Percentiles rank a stretch among this genome's conserved stretches.
Evolutionary conservation across 2,888 invertebrate genomes (phyloP).

Genomic region (Hoplodrina ambigua): DNA sequence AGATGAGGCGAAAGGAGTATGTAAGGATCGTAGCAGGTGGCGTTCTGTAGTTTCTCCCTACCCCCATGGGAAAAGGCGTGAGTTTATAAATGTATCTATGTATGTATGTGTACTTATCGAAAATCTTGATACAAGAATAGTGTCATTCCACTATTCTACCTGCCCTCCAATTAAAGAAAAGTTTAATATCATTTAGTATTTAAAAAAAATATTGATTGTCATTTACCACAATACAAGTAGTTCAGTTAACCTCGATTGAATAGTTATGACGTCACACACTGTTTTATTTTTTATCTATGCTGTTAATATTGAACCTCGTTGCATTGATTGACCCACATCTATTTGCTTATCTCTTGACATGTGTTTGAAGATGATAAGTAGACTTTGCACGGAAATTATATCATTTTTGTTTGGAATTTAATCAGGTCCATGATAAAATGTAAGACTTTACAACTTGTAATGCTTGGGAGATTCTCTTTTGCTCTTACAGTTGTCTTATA

Average conservation of each 20-base stretch:
- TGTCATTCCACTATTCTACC: no score
- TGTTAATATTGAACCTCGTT: constrained; percentile 43
- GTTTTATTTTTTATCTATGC: constrained; percentile 26
- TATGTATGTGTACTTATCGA: no score
- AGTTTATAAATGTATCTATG: no score
- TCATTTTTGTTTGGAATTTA: constrained; percentile 31
- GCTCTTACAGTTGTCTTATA: background rate
- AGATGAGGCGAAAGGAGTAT: no score
- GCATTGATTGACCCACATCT: constrained; percentile 48
- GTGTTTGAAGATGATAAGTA: constrained; percentile 26
- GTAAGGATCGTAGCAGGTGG: no score
- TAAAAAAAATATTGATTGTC: background rate
- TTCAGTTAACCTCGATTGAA: background rate
- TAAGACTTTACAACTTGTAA: background rate
- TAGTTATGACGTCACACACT: constrained; percentile 10
- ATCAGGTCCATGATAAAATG: constrained; percentile 11
- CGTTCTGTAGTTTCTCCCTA: no score
- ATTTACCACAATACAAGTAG: background rate
- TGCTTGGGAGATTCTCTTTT: background rate
- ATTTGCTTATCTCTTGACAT: constrained; percentile 41
- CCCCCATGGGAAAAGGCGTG: no score
- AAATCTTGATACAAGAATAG: no score
- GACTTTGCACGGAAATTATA: constrained; percentile 38
- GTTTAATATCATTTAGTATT: no score
- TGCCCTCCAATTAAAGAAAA: no score